A percentile compares a stretch with the other conserved stretches of the same genome.
Conservation (phyloP, 2,888 invertebrate genomes). For the Cephus runcator region DNA sequence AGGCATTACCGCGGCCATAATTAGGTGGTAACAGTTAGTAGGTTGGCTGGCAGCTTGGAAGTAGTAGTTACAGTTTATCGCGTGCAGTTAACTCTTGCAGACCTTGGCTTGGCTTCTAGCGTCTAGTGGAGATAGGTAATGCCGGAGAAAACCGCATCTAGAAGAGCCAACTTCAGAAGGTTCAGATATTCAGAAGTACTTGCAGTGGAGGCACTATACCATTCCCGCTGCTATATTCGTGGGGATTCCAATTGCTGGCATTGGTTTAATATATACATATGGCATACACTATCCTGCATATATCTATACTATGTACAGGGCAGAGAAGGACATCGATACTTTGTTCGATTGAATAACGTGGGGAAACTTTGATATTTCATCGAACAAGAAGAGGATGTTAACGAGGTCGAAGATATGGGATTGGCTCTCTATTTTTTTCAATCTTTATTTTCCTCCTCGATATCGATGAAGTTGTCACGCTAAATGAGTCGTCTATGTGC, state of each 20-base stretch:
- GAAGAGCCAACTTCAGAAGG: slow-evolving; percentile 43
- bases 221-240: background rate
- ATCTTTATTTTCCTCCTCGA: background rate
- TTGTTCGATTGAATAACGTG: background rate
- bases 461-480: background rate
- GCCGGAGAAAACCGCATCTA: slow-evolving; percentile 41
- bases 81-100: slow-evolving; percentile 35
- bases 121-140: background rate
- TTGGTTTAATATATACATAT: background rate
- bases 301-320: background rate
- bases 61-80: slow-evolving; percentile 43
- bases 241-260: background rate
- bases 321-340: background rate
- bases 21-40: slow-evolving; percentile 48
- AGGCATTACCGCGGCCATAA: slow-evolving; percentile 38
- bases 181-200: background rate
- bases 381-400: slow-evolving; percentile 42
- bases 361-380: slow-evolving; percentile 20
- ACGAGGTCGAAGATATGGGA: slow-evolving; percentile 33
- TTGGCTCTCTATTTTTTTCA: background rate
- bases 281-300: background rate
- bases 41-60: slow-evolving; percentile 34
- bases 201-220: background rate
- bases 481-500: background rate
- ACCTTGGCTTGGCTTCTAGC: background rate